Evolutionary conservation across 2,888 invertebrate genomes (phyloP).

Genomic region (Sphecodes monilicornis): DNA sequence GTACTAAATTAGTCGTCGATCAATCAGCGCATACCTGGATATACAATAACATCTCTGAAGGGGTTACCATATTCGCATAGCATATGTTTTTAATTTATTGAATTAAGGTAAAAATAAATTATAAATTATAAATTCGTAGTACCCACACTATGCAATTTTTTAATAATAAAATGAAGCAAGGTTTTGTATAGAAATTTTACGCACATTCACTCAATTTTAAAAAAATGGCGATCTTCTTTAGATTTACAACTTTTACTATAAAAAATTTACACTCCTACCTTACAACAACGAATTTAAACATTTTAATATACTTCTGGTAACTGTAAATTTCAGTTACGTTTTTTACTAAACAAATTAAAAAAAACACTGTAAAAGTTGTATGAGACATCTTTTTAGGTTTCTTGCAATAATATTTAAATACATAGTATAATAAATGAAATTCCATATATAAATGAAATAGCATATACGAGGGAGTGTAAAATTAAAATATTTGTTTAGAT

Average conservation of each 20-base stretch:
- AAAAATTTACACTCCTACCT: no score
- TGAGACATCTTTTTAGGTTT: no score
- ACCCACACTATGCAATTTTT: background rate
- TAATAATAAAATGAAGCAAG: background rate
- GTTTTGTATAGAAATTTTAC: background rate
- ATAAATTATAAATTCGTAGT: background rate
- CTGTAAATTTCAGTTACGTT: no score
- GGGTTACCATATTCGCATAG: slow-evolving; percentile 22
- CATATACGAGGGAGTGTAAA: no score
- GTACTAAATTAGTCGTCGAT: slow-evolving; percentile 54
- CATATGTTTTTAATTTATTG: slow-evolving; percentile 6
- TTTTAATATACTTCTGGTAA: no score
- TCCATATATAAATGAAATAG: no score
- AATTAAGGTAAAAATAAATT: background rate
- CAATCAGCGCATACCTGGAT: slow-evolving; percentile 39
- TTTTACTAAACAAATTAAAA: no score
- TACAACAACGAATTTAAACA: no score
- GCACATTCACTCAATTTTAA: background rate
- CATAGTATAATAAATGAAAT: background rate
- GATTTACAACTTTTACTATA: no score
- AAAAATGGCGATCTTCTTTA: background rate
- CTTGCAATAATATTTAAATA: background rate
- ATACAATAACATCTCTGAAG: slow-evolving; percentile 15
- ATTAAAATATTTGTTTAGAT: background rate
- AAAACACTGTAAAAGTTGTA: no score